These are phyloP conservation scores for Syritta pipiens DNA, from an alignment of 2,888 invertebrate species.

Conservation along the genomic window DNA sequence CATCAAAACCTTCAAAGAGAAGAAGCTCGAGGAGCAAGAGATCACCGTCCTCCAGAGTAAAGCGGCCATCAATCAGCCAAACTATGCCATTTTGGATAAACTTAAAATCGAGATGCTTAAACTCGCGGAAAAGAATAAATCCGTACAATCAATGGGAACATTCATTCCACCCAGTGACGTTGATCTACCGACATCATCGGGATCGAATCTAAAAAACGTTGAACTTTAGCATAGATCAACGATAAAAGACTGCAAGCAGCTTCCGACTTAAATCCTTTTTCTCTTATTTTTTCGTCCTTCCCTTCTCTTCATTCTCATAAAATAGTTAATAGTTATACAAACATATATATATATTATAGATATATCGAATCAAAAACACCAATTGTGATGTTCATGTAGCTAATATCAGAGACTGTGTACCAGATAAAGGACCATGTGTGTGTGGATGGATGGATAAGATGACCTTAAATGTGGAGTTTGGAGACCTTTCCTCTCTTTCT, in stretches of 20 bases:
- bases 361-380: conserved; percentile 7
- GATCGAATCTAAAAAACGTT: conserved; percentile 88
- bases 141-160: conserved; percentile 83
- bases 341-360: not conserved
- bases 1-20: conserved; percentile 94
- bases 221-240: conserved; percentile 81
- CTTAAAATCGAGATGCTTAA: conserved; percentile 90
- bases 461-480: too few relatives aligned
- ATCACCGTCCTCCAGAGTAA: conserved; percentile 93
- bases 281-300: not conserved
- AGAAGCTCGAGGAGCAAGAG: conserved; percentile 94
- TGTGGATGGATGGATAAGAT: too few relatives aligned
- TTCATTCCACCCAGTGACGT: conserved; percentile 83
- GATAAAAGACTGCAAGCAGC: conserved; percentile 46
- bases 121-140: conserved; percentile 83
- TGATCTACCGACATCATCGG: conserved; percentile 85
- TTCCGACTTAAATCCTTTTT: conserved; percentile 37
- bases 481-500: too few relatives aligned
- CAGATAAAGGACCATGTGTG: too few relatives aligned
- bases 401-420: not conserved
- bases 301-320: too few relatives aligned
- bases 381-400: conserved; percentile 41
- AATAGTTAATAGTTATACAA: too few relatives aligned
- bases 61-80: conserved; percentile 93
- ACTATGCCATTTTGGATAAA: conserved; percentile 93